Base-by-base conservation (phyloP, 2,888 invertebrate genomes). In the Leucophora obtusa region DNA sequence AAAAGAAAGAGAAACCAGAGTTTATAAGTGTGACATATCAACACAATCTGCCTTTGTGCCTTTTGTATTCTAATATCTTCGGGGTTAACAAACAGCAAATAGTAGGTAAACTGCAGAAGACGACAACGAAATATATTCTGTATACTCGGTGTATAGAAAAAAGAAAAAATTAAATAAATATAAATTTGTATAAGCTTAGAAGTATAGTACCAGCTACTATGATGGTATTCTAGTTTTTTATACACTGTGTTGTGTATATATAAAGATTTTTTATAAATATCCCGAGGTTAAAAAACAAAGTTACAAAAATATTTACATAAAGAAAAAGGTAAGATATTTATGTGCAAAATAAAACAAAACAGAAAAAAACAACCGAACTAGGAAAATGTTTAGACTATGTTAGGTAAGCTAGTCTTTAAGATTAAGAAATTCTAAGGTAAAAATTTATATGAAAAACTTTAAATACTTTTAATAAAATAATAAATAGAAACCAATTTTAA, bases 11-110 rank as follows among this genome's bases (percentile, higher is more conserved):
- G 53, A 66, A 60, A 68, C 60, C 60, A 66, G 28, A 66, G 71
- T 78, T 33, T 66, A 50, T 50, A 75, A 75, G 79, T 79, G 75
- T 79, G 75, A 79, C 75, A 75, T 75, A 75, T 75, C 79, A 79
- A 71, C 71, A 71, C 60, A 79, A 75, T 68, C 79, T 75, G 75
- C 43, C 51, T 71, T 71, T 75, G 60, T 68, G 54, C 47, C 71
- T 74, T 75, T 74, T 79, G 75, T 71, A 58, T 79, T 75, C 50
- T 62, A 71, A 79, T 79, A 75, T 62, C 75, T 71, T 79, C 60
- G 75, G 79, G 75, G 79, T 79, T 75, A 79, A 75, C 66, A 79
- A 79, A 75, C 75, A 71, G 66, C 66, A 71, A 75, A 71, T 66
- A 68, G 66, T 60, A 51, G 47, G 10, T 33, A 1, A 3, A 28